Evolutionary conservation across 2,113 vertebrate genomes (phyloP), one percentile per base, ranked within the genome.

Genomic region (Nycticorax nycticorax): DNA sequence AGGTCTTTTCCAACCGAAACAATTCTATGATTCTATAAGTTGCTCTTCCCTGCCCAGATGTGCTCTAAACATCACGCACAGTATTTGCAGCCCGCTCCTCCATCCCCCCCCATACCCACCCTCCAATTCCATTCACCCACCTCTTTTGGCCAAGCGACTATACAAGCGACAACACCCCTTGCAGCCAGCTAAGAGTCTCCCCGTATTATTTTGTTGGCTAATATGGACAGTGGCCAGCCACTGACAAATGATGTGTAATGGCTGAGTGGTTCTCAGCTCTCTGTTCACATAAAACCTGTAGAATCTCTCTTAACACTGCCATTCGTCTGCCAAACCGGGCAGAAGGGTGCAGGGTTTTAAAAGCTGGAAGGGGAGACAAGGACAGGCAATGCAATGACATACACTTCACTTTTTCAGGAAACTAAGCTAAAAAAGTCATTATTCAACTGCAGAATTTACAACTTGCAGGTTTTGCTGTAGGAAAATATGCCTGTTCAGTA

Each of bases 401-500:
- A 78, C 85, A 53, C 77, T 41, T 81, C 66, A 35, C n/a, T 92
- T 89, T 82, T 89, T 83, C 45, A 57, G 85, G 45, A 88, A 96
- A 73, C 28, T 45, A 94, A 77, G 62, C 77, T 64, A 60, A 84
- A 83, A 48, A 89, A 43, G 19, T 91, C 75, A 89, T 94, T 68
- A 68, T 66, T 87, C 92, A 85, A 19, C 45, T 43, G 88, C 57
- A 93, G 92, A 95, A 95, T 75, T 91, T 96, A 96, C 78, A 97
- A 82, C 92, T 95, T 93, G 91, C 60, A 96, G 82, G 69, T 87
- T 79, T 92, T 89, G 27, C 68, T 85, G 84, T 79, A 95, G 63
- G 66, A 90, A 98, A 97, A 98, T 69, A 97, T 20, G 94, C 89
- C 96, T 97, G 95, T 94, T 97, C 78, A 45, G 83, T 86, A 96